Percentiles rank a stretch among this genome's conserved stretches.
Conservation (phyloP, 2,113 vertebrate species). For the Rafetus swinhoei region DNA sequence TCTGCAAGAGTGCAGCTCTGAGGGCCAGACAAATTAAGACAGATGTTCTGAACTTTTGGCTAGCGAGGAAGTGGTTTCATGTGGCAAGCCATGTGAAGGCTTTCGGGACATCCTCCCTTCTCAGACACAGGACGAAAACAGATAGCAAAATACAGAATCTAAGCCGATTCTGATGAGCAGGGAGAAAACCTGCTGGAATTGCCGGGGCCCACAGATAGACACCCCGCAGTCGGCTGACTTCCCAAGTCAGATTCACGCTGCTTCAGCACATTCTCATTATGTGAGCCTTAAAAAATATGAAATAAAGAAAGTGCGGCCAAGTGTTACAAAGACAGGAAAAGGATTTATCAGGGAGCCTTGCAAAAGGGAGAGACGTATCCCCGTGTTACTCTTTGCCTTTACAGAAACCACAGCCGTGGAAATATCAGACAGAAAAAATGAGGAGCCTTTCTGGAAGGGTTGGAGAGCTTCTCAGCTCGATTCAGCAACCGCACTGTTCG, state of each 20-base stretch:
- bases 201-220: background rate
- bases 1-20: background rate
- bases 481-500: accelerated
- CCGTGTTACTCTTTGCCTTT: too few relatives aligned
- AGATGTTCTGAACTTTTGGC: background rate
- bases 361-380: background rate
- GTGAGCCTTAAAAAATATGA: background rate
- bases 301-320: background rate
- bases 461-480: accelerated
- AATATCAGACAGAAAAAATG: background rate
- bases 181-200: background rate
- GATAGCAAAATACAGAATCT: accelerated
- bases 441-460: background rate
- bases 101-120: background rate
- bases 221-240: accelerated
- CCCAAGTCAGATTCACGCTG: background rate
- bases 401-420: background rate
- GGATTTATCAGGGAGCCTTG: background rate
- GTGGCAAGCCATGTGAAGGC: background rate
- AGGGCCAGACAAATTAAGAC: conserved; percentile 18
- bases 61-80: background rate
- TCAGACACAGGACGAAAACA: background rate
- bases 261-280: background rate
- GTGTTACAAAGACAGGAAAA: background rate
- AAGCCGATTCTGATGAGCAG: accelerated